phyloP scores from a whole-genome alignment of 2,888 invertebrate genomes.

The Willowsia nigromaculata region DNA sequence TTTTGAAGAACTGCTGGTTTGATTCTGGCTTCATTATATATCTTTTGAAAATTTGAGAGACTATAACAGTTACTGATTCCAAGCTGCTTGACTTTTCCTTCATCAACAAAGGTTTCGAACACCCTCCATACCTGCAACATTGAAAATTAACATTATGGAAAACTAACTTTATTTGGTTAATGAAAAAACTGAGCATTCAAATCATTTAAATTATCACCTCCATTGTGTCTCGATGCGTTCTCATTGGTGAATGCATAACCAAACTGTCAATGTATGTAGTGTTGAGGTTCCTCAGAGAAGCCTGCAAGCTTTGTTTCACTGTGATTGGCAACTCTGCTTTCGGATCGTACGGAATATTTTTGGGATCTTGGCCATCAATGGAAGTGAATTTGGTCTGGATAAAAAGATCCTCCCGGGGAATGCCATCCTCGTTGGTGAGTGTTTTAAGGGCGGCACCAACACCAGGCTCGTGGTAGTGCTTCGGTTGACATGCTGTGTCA shows the following conservation, averaged over 20 bases:
- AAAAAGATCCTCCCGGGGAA: slow-evolving; percentile 56
- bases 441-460: slow-evolving; percentile 69
- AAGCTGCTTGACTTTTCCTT: slow-evolving; percentile 64
- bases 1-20: slow-evolving; percentile 75
- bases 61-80: slow-evolving; percentile 73
- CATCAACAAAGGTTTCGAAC: slow-evolving; percentile 75
- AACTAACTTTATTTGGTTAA: neutral
- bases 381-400: slow-evolving; percentile 78
- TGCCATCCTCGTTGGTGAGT: slow-evolving; percentile 48
- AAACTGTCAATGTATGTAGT: slow-evolving; percentile 77
- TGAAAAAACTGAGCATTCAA: too few species aligned
- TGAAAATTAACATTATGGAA: neutral
- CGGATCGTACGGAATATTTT: slow-evolving; percentile 76
- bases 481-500: slow-evolving; percentile 78
- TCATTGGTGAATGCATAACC: slow-evolving; percentile 77
- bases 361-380: slow-evolving; percentile 77
- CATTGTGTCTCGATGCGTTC: slow-evolving; percentile 74
- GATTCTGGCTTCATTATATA: slow-evolving; percentile 67
- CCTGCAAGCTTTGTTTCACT: slow-evolving; percentile 74
- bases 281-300: slow-evolving; percentile 73
- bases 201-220: slow-evolving; percentile 7
- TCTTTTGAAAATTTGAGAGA: slow-evolving; percentile 51
- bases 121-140: slow-evolving; percentile 73
- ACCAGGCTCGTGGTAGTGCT: slow-evolving; percentile 77
- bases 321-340: slow-evolving; percentile 69